Evolutionary conservation across 2,888 invertebrate genomes (phyloP).

Genomic region (Acanthosoma haemorrhoidale): DNA sequence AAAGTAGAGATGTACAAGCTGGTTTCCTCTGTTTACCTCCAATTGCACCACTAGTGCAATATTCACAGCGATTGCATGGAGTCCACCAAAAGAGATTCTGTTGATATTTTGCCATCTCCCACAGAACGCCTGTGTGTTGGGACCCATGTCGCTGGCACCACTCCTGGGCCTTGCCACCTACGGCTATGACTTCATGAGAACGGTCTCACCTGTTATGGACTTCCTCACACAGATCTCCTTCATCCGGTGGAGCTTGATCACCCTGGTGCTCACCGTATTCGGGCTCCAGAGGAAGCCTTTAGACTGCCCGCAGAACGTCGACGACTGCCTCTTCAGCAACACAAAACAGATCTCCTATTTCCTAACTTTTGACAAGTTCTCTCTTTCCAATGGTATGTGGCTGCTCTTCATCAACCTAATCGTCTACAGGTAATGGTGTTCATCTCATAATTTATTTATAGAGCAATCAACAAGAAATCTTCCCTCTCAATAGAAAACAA

Average conservation of each 20-base stretch:
- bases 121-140: background rate
- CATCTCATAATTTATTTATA: too few species aligned
- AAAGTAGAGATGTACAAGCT: too few species aligned
- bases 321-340: constrained; percentile 57
- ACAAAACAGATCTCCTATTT: constrained; percentile 47
- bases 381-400: background rate
- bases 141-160: constrained; percentile 54
- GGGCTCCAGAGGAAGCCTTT: constrained; percentile 56
- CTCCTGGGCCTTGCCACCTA: constrained; percentile 64
- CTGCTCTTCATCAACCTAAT: background rate
- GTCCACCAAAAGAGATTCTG: too few species aligned
- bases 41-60: too few species aligned
- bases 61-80: too few species aligned
- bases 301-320: constrained; percentile 50
- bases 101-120: background rate
- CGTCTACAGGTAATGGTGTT: background rate
- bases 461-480: too few species aligned
- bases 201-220: constrained; percentile 57
- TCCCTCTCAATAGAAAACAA: too few species aligned
- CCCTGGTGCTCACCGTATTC: constrained; percentile 58
- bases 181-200: constrained; percentile 63
- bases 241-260: constrained; percentile 60
- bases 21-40: too few species aligned
- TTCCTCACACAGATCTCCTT: constrained; percentile 60
- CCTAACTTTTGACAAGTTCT: background rate